These are phyloP conservation scores for Leptinotarsa haldemani DNA, from an alignment of 2,888 invertebrate species.

Conservation along the genomic window DNA sequence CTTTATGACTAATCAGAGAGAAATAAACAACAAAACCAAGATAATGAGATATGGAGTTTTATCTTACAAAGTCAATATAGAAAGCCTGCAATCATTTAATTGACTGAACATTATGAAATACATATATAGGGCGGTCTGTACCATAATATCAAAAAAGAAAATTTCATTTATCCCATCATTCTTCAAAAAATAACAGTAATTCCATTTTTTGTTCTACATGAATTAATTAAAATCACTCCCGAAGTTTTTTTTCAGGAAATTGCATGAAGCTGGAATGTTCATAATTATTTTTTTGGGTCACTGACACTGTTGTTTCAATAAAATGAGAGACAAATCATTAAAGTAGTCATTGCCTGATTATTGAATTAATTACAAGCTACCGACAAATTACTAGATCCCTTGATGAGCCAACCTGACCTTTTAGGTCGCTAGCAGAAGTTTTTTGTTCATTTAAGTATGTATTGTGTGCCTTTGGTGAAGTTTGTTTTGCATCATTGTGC, in stretches of 20 bases:
- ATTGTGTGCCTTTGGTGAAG: not conserved
- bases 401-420: slow-evolving; percentile 1
- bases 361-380: not conserved
- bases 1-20: not conserved
- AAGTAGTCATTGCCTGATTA: not conserved
- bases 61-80: too few relatives aligned
- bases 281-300: not conserved
- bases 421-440: not conserved
- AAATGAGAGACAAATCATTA: not conserved
- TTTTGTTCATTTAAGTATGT: not conserved
- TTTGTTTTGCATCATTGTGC: not conserved
- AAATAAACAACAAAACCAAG: not conserved
- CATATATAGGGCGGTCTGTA: too few relatives aligned
- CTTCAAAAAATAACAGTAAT: too few relatives aligned
- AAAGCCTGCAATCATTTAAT: too few relatives aligned
- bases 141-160: too few relatives aligned
- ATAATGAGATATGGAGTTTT: not conserved
- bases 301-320: not conserved
- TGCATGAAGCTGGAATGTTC: not conserved
- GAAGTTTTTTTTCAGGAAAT: not conserved
- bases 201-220: too few relatives aligned
- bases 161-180: too few relatives aligned
- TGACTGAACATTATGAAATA: too few relatives aligned
- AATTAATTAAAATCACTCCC: too few relatives aligned
- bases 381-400: not conserved